Evolutionary conservation across 1,140 invertebrate species (phyloP).

Genomic region (Aphidius ervi): DNA sequence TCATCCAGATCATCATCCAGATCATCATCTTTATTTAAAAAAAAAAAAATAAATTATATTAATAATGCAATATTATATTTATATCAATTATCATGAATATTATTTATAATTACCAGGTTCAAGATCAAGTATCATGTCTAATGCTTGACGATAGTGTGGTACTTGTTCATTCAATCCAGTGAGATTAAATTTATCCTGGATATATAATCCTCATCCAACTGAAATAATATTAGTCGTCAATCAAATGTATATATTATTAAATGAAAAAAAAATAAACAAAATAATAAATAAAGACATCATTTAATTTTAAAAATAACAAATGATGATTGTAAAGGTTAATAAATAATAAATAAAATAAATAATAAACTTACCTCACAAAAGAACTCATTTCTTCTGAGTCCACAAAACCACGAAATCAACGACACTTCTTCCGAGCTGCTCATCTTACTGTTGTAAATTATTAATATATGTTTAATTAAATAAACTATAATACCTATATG

Average conservation of each 20-base stretch:
- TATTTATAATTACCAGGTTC: constrained; percentile 78
- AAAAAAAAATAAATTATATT: constrained; percentile 18
- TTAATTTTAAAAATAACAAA: too few relatives aligned
- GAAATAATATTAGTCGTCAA: too few relatives aligned
- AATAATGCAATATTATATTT: constrained; percentile 1
- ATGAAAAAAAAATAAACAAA: too few relatives aligned
- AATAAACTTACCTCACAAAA: constrained; percentile 86
- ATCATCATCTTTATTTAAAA: constrained; percentile 72
- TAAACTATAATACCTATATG: too few relatives aligned
- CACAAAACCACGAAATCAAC: constrained; percentile 99
- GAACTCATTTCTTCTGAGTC: constrained; percentile 97
- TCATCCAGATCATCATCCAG: too few relatives aligned
- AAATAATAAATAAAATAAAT: constrained; percentile 18
- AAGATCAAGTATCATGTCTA: constrained; percentile 99
- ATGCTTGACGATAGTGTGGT: constrained; percentile 96
- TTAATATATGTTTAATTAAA: too few relatives aligned
- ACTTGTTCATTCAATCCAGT: constrained; percentile 99
- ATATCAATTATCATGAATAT: background rate
- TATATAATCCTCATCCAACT: constrained; percentile 99
- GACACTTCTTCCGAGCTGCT: constrained; percentile 99
- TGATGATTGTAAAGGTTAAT: too few relatives aligned
- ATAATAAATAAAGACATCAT: too few relatives aligned
- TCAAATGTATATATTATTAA: too few relatives aligned
- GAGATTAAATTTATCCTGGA: constrained; percentile 99
- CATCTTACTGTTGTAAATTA: constrained; percentile 78